A percentile compares a stretch with the other conserved stretches of the same genome.
phyloP scores from a whole-genome alignment of 2,797 vertebrate species.

The Rachycentron canadum region DNA sequence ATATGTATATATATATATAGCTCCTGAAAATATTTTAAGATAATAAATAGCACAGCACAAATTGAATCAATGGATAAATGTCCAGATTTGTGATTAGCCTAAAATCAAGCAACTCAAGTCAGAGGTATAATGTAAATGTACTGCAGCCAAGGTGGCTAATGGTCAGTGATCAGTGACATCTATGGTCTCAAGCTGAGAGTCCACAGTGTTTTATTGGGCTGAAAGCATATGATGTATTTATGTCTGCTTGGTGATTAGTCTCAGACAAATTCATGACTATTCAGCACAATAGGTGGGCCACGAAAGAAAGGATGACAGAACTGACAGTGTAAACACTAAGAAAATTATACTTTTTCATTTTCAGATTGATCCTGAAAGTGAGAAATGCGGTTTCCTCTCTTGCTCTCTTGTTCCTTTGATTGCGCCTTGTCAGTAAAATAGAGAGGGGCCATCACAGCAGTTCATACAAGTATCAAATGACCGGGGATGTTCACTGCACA shows the following conservation, averaged over 20 bases:
- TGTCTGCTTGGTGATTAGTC: constrained; percentile 16
- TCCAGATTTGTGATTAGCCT: background rate
- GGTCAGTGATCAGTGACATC: background rate
- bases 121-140: background rate
- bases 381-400: background rate
- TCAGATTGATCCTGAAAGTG: background rate
- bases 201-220: constrained; percentile 15
- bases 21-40: too few relatives aligned
- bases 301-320: constrained; percentile 16
- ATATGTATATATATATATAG: too few relatives aligned
- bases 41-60: background rate
- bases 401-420: constrained; percentile 7
- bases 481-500: background rate
- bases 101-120: background rate
- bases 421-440: constrained; percentile 16
- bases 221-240: constrained; percentile 6
- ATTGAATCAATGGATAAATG: background rate
- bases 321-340: constrained; percentile 15
- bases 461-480: constrained; percentile 9
- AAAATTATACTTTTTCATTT: constrained; percentile 27
- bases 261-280: constrained; percentile 26
- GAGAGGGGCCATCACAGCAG: background rate
- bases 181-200: background rate
- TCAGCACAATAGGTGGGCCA: constrained; percentile 28
- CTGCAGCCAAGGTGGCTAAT: constrained; percentile 3